A percentile compares a stretch with the other conserved stretches of the same genome.
These are phyloP conservation scores for Nesometra sesokonis DNA, from an alignment of 35 echinoderm and acorn worm genomes.

Conservation along the genomic window DNA sequence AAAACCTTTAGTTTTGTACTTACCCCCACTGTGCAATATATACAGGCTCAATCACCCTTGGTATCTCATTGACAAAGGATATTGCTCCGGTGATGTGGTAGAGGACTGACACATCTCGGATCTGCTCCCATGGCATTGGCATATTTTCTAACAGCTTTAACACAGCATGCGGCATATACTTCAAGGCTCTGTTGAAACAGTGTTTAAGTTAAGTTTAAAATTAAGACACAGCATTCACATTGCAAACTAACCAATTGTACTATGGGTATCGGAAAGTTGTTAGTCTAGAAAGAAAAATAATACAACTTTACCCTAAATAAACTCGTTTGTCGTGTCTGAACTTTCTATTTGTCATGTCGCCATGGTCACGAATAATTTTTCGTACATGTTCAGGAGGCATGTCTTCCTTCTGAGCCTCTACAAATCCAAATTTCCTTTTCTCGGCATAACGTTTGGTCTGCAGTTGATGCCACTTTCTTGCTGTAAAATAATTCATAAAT, in stretches of 20 bases:
- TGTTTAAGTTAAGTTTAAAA: too few relatives aligned
- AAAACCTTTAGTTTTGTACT: too few relatives aligned
- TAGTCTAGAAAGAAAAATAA: too few relatives aligned
- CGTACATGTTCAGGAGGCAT: slow-evolving; percentile 99
- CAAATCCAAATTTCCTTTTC: slow-evolving; percentile 97
- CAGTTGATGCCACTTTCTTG: slow-evolving; percentile 96
- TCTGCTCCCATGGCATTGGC: slow-evolving; percentile 99
- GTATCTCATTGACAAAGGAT: slow-evolving; percentile 90
- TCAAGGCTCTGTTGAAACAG: slow-evolving; percentile 64
- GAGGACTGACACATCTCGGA: slow-evolving; percentile 77
- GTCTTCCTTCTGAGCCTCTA: slow-evolving; percentile 94
- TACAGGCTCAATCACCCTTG: slow-evolving; percentile 86
- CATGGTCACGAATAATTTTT: slow-evolving; percentile 98
- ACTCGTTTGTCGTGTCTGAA: slow-evolving; percentile 97
- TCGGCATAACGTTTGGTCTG: slow-evolving; percentile 97
- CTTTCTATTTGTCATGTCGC: slow-evolving; percentile 98
- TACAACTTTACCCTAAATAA: slow-evolving; percentile 94
- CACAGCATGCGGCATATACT: slow-evolving; percentile 99
- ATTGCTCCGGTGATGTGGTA: slow-evolving; percentile 99
- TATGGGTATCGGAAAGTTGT: too few relatives aligned
- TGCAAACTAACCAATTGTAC: too few relatives aligned
- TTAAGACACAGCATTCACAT: too few relatives aligned
- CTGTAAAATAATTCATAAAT: slow-evolving; percentile 11
- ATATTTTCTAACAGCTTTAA: slow-evolving; percentile 98
- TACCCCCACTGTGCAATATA: slow-evolving; percentile 99